A percentile compares a stretch with the other conserved stretches of the same genome.
These are phyloP conservation scores for Bombus soroeensis DNA, from an alignment of 1,140 invertebrate species.

Conservation along the genomic window DNA sequence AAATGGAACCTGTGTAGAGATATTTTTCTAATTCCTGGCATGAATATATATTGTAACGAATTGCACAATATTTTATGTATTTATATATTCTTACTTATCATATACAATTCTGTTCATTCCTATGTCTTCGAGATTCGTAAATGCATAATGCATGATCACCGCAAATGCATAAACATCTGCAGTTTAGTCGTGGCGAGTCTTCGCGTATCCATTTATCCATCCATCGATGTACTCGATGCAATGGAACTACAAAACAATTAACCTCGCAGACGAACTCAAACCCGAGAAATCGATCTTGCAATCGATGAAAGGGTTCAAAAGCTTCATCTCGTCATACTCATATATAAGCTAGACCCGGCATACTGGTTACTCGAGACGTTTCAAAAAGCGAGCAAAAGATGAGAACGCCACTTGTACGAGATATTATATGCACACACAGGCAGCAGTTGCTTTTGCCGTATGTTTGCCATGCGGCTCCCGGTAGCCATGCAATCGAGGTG, in stretches of 20 bases:
- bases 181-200: too few species aligned
- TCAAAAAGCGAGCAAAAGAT: constrained; percentile 67
- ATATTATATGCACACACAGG: constrained; percentile 48
- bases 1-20: too few species aligned
- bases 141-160: too few species aligned
- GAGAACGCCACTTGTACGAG: constrained; percentile 63
- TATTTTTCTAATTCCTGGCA: too few species aligned
- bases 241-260: not conserved
- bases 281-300: constrained; percentile 3
- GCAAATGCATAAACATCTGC: too few species aligned
- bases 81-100: too few species aligned
- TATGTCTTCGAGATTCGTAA: too few species aligned
- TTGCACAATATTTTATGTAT: too few species aligned
- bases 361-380: constrained; percentile 56
- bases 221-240: too few species aligned
- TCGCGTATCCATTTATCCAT: too few species aligned
- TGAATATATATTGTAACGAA: too few species aligned
- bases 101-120: too few species aligned
- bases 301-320: not conserved
- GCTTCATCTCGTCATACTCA: not conserved
- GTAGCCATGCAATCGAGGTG: constrained; percentile 78
- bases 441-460: constrained; percentile 60
- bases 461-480: constrained; percentile 78
- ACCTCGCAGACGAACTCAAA: not conserved
- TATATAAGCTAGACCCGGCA: not conserved